Evolutionary conservation across 1,140 invertebrate genomes (phyloP), one percentile per base, ranked within the genome.

Genomic region (Trachelipus rathkii): DNA sequence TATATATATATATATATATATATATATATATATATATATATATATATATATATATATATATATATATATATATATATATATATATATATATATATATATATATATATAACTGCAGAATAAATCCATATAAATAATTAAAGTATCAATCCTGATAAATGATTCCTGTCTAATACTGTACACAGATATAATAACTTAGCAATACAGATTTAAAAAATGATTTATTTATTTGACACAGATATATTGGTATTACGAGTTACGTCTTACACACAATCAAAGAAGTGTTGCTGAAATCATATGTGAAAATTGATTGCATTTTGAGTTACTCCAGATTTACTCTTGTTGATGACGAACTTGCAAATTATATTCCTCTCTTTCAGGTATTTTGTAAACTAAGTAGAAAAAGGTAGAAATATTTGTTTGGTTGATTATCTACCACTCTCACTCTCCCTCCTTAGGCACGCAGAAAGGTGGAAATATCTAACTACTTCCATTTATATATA

Each of bases 171-270:
- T 33, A 33, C 6, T 33, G 6, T 33, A 3, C 6, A 33, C 33
- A 33, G 33, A 33, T 33, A 6, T 33, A n/a, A n/a, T n/a, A 33
- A 33, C 33, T 33, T 33, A 33, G 33, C 33, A 33, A 33, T 33
- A 33, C 33, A 33, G 33, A 33, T 33, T 33, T 33, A 33, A 3
- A 3, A 33, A 33, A 33, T 33, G 33, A 33, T 1, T 33, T 1
- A 33, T 33, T 33, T 33, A 3, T 33, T 33, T 33, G 2, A 1
- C 19, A 21, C 19, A 76, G 69, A 66, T 76, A 46, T 71, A 76
- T 76, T 43, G 69, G 71, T 44, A 76, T 76, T 13, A 60, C 69
- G 5, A 33, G 69, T n/a, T 76, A 72, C 45, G 21, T 66, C 13
- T 23, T 76, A 10, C 44, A 21, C 15, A 8, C 50, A 19, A 24